Conservation (phyloP, 2,888 invertebrate species). For the Trissonchulus sp. region DNA sequence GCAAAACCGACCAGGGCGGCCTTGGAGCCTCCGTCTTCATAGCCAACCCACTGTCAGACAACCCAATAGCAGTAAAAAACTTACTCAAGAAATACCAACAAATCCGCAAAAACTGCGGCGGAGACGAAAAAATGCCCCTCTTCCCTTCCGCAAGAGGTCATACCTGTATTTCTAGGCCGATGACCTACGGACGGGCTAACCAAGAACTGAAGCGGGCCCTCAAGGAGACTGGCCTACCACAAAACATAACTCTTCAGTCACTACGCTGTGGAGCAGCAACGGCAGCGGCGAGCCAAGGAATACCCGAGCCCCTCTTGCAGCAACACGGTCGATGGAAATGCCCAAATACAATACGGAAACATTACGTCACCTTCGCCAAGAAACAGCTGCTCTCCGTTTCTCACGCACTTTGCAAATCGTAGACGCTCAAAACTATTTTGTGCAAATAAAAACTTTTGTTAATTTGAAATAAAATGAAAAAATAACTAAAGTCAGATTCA, state of each 20-base stretch:
- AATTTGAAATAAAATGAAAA: no score
- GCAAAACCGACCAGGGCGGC: conserved; percentile 3
- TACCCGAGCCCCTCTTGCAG: not conserved
- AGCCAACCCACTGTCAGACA: no score
- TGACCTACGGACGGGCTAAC: not conserved
- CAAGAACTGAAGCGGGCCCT: not conserved
- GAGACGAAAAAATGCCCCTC: not conserved
- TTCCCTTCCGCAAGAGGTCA: not conserved
- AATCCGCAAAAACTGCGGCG: not conserved
- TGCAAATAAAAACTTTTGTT: no score
- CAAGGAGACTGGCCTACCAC: not conserved
- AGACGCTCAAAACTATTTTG: no score
- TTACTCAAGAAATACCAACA: not conserved
- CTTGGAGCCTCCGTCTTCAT: not conserved
- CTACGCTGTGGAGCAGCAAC: not conserved
- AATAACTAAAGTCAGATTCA: no score
- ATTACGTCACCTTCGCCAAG: no score
- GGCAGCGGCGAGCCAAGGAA: not conserved
- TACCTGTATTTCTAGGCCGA: not conserved
- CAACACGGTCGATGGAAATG: not conserved
- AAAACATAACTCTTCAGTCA: not conserved
- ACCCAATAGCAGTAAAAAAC: no score
- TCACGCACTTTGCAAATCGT: no score
- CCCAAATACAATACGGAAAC: no score
- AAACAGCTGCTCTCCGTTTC: no score